Percentiles rank a stretch among this genome's conserved stretches.
phyloP scores from a whole-genome alignment of 2,888 invertebrate species.

The Netelia melanura region DNA sequence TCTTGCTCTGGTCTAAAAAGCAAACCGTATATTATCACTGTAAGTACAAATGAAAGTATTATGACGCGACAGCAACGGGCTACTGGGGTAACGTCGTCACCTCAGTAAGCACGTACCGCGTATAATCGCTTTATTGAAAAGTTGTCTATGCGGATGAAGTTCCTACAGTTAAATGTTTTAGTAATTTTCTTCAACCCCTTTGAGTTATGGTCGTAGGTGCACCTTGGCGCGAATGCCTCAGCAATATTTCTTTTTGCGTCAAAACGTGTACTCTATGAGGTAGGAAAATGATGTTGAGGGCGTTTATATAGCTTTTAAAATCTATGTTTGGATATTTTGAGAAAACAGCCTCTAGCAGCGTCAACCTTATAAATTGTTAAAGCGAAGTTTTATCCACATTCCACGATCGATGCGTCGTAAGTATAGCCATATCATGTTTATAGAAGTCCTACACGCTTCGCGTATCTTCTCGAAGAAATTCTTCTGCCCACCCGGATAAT shows the following conservation, averaged over 20 bases:
- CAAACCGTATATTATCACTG: slow-evolving; percentile 71
- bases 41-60: slow-evolving; percentile 74
- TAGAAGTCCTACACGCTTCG: slow-evolving; percentile 31
- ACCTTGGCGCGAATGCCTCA: too few species aligned
- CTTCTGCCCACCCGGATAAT: slow-evolving; percentile 55
- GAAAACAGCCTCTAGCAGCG: slow-evolving; percentile 55
- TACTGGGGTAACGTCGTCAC: slow-evolving; percentile 67
- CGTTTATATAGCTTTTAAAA: slow-evolving; percentile 37
- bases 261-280: too few species aligned
- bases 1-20: slow-evolving; percentile 60
- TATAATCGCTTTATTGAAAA: slow-evolving; percentile 42
- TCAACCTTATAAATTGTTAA: slow-evolving; percentile 59
- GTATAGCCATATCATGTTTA: slow-evolving; percentile 27
- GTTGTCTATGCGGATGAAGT: slow-evolving; percentile 20
- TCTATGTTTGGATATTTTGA: slow-evolving; percentile 56
- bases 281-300: slow-evolving; percentile 5
- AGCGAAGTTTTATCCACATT: slow-evolving; percentile 60
- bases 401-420: slow-evolving; percentile 27
- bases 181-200: too few species aligned
- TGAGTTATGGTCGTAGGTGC: too few species aligned
- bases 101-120: not conserved
- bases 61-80: slow-evolving; percentile 70
- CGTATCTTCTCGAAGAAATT: slow-evolving; percentile 55
- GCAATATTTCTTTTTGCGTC: too few species aligned
- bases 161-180: not conserved